Conservation (phyloP, 2,113 vertebrate species). For the Circaetus gallicus region DNA sequence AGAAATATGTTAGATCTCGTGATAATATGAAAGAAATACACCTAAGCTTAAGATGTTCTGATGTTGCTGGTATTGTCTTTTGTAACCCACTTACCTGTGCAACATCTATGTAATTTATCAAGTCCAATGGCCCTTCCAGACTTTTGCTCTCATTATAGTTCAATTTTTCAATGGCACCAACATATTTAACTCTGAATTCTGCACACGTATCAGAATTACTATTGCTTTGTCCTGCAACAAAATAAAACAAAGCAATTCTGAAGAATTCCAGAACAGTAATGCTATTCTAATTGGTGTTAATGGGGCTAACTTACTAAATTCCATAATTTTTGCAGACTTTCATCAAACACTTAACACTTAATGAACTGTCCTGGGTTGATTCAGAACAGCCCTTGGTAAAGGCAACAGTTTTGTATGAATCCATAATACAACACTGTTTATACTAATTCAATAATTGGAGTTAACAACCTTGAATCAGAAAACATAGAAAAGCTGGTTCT, state of each 20-base stretch:
- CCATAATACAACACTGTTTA: neutral
- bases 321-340: neutral
- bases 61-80: neutral
- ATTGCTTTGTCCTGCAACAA: conserved; percentile 82
- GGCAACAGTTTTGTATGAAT: neutral
- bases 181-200: conserved; percentile 93
- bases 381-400: neutral
- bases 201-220: conserved; percentile 85
- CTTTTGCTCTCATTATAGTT: conserved; percentile 83
- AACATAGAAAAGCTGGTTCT: neutral
- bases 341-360: neutral
- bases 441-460: neutral
- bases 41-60: neutral
- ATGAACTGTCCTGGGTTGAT: neutral
- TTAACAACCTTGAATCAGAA: neutral
- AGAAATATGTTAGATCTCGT: neutral
- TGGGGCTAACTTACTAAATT: neutral
- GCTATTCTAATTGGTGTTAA: neutral
- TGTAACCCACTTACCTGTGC: conserved; percentile 82
- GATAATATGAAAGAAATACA: neutral
- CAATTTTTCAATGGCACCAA: conserved; percentile 91
- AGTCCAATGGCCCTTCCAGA: conserved; percentile 89
- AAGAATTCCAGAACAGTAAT: neutral
- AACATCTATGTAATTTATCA: conserved; percentile 95
- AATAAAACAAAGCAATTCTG: neutral